These are phyloP conservation scores for Pseudomyrmex pallidus DNA, from an alignment of 1,140 invertebrate species.

Conservation along the genomic window DNA sequence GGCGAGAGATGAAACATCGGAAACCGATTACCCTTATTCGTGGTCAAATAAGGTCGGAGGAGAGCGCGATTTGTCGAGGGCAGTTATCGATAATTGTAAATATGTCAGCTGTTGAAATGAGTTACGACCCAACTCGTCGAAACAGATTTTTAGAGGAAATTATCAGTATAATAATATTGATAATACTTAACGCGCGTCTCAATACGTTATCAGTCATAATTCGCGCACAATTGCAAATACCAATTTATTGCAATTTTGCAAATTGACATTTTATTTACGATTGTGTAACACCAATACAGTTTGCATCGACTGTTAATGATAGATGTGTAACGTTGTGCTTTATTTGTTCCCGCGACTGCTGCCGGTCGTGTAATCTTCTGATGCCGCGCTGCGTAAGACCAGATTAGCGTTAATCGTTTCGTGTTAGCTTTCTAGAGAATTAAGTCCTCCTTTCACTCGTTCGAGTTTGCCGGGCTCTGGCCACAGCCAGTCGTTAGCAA, in stretches of 20 bases:
- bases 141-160: not conserved
- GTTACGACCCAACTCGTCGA: not conserved
- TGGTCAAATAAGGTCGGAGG: conserved; percentile 4
- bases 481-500: not conserved
- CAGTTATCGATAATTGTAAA: not conserved
- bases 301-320: conserved; percentile 27
- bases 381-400: conserved; percentile 53
- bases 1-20: conserved; percentile 49
- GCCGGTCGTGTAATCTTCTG: conserved; percentile 42
- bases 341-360: conserved; percentile 18
- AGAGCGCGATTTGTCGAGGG: conserved; percentile 31
- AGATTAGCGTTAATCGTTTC: conserved; percentile 58
- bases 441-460: conserved; percentile 53
- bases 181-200: too few relatives aligned
- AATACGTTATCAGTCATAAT: not conserved
- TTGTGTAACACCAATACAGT: conserved; percentile 35
- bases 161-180: not conserved
- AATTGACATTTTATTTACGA: conserved; percentile 26
- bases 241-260: not conserved
- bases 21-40: conserved; percentile 30
- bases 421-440: conserved; percentile 54
- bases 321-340: conserved; percentile 6
- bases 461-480: not conserved
- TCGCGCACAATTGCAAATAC: not conserved
- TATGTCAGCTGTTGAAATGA: not conserved